Base-by-base conservation (phyloP, 2,797 vertebrate species). In the Takifugu rubripes region DNA sequence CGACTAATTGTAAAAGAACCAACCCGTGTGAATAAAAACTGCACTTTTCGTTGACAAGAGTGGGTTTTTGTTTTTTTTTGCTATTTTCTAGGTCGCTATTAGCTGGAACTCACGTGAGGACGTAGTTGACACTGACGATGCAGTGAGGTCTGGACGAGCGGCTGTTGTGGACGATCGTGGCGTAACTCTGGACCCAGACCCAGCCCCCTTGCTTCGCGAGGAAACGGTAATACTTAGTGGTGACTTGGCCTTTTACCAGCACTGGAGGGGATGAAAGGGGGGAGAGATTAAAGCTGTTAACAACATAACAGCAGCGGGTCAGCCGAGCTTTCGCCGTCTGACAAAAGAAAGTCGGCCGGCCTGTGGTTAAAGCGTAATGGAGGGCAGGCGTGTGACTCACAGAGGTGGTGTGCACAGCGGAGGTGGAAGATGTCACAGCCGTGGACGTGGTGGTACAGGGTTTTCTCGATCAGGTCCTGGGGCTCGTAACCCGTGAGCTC, bases 181-280 rank as follows among this genome's bases (percentile, higher is more conserved):
- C 96, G 5, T 98, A 98, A 84, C 97, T 99, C 90, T 99, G 96
- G 42, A 99, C 95, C 97, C 97, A 98, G 7, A 98, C 97, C 96
- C 97, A 99, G 78, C 97, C 96, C 0, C 97, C 97, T 31, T 96
- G 95, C 82, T 99, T 99, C 27, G 97, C 94, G 85, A 99, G 79
- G 82, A 99, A 98, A 43, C 97, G 90, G 79, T 99, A 99, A 88
- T 99, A 99, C 75, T 99, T 99, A 54, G 97, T 99, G 71, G 97
- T 99, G 81, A 99, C 96, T 84, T 99, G 97, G 17, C 97, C 97
- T 86, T 99, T 99, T 69, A 99, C 97, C 88, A 98, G 81, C 91
- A 99, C 97, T 99, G 89, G 25, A 42, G 60, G 61, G 72, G 56
- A 63, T 49, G 25, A 65, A 42, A 68, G 42, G 68, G 60, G 56